Percentiles rank a stretch among this genome's conserved stretches.
Conservation (phyloP, 2,113 vertebrate species). For the Tonatia bakeri region DNA sequence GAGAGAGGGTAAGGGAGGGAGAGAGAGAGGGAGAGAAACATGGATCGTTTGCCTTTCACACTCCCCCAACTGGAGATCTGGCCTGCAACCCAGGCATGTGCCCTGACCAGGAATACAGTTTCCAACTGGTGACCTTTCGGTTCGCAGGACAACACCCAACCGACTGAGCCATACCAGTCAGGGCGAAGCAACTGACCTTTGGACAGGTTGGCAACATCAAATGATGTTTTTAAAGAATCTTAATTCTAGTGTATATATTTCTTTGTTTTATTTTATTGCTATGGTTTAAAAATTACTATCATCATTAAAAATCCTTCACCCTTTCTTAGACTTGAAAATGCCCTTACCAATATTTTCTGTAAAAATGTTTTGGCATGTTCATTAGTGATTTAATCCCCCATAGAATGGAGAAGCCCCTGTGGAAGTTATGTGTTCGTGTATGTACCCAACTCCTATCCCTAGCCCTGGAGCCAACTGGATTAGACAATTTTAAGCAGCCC, state of each 20-base stretch:
- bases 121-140: too few species aligned
- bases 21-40: too few species aligned
- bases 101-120: too few species aligned
- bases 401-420: not conserved
- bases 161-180: too few species aligned
- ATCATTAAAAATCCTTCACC: not conserved
- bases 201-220: not conserved
- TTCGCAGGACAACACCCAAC: too few species aligned
- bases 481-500: slow-evolving; percentile 37
- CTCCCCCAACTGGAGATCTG: too few species aligned
- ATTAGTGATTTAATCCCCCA: not conserved
- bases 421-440: not conserved
- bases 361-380: not conserved
- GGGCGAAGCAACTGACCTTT: not conserved
- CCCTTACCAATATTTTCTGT: not conserved
- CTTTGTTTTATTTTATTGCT: slow-evolving; percentile 2
- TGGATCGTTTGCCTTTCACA: too few species aligned
- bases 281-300: not conserved
- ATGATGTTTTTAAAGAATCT: not conserved
- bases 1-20: too few species aligned
- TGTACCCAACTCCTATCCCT: not conserved
- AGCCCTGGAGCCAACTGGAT: not conserved
- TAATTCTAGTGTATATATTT: not conserved
- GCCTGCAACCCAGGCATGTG: too few species aligned
- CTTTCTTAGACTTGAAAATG: not conserved